Evolutionary conservation across 1,140 invertebrate genomes (phyloP).

Genomic region (Amyelois transitella): DNA sequence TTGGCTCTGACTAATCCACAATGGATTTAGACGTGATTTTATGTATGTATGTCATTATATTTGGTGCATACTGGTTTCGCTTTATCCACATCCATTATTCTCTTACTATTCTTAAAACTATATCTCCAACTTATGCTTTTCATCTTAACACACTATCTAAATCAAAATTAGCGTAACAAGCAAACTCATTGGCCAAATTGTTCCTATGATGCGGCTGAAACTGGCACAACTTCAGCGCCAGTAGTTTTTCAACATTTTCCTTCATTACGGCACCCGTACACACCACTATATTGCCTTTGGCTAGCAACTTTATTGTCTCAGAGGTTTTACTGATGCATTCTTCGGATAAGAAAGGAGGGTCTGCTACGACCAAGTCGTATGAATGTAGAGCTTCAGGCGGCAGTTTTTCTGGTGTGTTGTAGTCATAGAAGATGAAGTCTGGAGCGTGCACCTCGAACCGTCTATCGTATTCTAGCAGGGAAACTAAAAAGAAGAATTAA

Average conservation of each 20-base stretch:
- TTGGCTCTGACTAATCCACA: too few relatives aligned
- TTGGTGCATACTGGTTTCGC: too few relatives aligned
- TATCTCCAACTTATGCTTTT: constrained; percentile 10
- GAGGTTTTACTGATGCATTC: constrained; percentile 93
- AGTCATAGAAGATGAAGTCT: constrained; percentile 94
- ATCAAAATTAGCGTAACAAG: constrained; percentile 91
- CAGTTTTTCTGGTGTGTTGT: constrained; percentile 85
- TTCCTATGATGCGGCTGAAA: constrained; percentile 90
- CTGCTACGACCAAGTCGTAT: constrained; percentile 92
- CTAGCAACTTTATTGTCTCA: constrained; percentile 84
- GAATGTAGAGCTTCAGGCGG: constrained; percentile 75
- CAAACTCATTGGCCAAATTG: constrained; percentile 94
- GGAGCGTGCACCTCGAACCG: constrained; percentile 86
- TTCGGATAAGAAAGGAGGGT: constrained; percentile 95
- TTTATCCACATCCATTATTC: too few relatives aligned
- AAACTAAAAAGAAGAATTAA: constrained; percentile 76
- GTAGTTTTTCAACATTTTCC: constrained; percentile 77
- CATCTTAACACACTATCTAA: constrained; percentile 70
- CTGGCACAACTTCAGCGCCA: constrained; percentile 79
- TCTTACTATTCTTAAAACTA: too few relatives aligned
- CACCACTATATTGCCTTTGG: constrained; percentile 88
- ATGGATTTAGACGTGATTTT: too few relatives aligned
- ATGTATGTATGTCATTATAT: too few relatives aligned
- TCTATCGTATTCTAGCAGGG: constrained; percentile 87
- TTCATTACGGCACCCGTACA: constrained; percentile 92